Conservation (phyloP, 2,113 vertebrate genomes). For the Halcyon senegalensis region DNA sequence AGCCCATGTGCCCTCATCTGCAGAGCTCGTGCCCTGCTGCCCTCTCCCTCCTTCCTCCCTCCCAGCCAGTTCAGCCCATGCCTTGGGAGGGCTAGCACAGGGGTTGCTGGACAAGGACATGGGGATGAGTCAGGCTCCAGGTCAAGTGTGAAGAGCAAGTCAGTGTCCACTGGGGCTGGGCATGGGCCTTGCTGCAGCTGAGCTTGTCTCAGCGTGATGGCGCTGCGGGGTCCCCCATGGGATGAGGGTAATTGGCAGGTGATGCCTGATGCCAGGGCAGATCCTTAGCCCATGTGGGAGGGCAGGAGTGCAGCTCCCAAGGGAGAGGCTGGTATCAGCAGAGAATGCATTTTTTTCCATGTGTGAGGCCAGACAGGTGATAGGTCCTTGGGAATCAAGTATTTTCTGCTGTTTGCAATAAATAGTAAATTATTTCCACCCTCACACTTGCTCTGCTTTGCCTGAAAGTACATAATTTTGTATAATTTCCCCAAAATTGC, state of each 20-base stretch:
- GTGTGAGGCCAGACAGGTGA: neutral
- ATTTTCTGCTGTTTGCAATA: neutral
- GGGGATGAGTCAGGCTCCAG: neutral
- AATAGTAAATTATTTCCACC: neutral
- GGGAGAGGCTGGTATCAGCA: too few relatives aligned
- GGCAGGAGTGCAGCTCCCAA: neutral
- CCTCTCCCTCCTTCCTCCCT: neutral
- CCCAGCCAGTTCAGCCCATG: fast-evolving
- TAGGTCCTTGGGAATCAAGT: neutral
- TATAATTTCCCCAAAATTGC: conserved; percentile 34
- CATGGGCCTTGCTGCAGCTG: neutral
- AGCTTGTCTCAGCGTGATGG: neutral
- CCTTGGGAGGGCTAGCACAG: fast-evolving
- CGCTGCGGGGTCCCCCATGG: fast-evolving
- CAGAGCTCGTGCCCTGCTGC: neutral
- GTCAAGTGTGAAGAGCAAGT: neutral
- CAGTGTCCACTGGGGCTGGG: neutral
- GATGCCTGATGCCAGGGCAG: too few relatives aligned
- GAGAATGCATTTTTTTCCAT: neutral
- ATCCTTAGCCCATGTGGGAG: fast-evolving
- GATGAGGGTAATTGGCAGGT: too few relatives aligned
- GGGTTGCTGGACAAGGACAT: neutral
- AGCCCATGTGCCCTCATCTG: fast-evolving
- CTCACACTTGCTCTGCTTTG: neutral
- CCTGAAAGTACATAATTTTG: neutral